phyloP scores from a whole-genome alignment of 2,113 vertebrate genomes.

The Pteruthius melanotis region DNA sequence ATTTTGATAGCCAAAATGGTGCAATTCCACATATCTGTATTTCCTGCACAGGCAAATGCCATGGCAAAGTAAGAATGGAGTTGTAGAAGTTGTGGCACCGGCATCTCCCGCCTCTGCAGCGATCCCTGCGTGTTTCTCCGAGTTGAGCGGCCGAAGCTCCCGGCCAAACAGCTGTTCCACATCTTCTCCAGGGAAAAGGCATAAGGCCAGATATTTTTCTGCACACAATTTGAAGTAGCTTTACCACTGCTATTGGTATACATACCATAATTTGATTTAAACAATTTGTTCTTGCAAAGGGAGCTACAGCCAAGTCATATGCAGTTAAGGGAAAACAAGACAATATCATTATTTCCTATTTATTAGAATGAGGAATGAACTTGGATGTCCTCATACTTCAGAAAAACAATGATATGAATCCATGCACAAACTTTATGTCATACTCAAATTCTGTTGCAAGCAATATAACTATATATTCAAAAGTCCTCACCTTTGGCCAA shows the following conservation, averaged over 20 bases:
- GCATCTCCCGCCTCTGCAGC: background rate
- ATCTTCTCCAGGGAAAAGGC: background rate
- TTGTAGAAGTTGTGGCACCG: background rate
- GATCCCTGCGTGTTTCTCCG: accelerated
- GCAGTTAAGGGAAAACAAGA: background rate
- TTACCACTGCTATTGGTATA: slow-evolving; percentile 4
- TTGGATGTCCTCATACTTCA: background rate
- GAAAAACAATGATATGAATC: background rate
- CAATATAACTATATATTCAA: background rate
- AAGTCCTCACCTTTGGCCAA: background rate
- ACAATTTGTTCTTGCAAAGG: background rate
- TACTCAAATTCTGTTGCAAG: background rate
- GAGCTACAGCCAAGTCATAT: background rate
- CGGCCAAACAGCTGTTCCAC: background rate
- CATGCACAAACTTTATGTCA: background rate
- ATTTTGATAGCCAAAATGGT: background rate
- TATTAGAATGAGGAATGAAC: background rate
- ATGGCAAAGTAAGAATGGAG: background rate
- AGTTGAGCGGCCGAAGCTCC: accelerated
- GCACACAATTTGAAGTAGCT: background rate
- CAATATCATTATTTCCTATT: background rate
- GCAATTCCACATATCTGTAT: background rate
- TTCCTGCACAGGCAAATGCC: background rate
- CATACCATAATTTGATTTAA: slow-evolving; percentile 6
- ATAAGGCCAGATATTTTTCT: background rate